These are phyloP conservation scores for Rhipidura dahli DNA, from an alignment of 2,113 vertebrate species.

Conservation along the genomic window DNA sequence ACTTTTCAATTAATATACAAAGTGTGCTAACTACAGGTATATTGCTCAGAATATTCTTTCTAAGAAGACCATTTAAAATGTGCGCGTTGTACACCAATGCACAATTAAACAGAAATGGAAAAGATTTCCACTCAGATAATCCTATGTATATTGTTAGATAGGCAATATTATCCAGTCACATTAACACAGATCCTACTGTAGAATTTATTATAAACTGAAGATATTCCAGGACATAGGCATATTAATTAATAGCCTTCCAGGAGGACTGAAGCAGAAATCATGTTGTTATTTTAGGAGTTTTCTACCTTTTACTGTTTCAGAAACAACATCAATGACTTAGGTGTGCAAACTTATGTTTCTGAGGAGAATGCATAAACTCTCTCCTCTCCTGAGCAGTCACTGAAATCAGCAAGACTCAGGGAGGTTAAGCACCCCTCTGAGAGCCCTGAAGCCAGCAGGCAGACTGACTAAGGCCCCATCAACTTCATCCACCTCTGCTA, in stretches of 20 bases:
- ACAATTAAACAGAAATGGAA: not conserved
- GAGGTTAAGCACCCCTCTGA: not conserved
- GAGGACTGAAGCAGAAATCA: not conserved
- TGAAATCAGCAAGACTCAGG: not conserved
- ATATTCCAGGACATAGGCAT: not conserved
- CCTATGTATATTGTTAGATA: not conserved
- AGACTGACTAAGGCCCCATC: not conserved
- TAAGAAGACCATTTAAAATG: not conserved
- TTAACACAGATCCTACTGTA: not conserved
- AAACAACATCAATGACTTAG: not conserved
- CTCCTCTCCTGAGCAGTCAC: not conserved
- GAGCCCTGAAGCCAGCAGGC: not conserved
- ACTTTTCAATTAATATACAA: not conserved
- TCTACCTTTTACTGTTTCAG: not conserved
- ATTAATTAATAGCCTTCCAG: not conserved
- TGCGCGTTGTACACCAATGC: rapidly evolving
- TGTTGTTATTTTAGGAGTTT: not conserved
- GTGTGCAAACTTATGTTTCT: not conserved
- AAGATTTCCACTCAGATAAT: not conserved
- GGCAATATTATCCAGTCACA: not conserved
- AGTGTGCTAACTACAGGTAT: not conserved
- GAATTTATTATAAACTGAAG: not conserved
- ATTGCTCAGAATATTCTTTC: not conserved
- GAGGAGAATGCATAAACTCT: not conserved
- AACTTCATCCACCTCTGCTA: not conserved